Evolutionary conservation across 2,797 vertebrate species (phyloP), one percentile per base, ranked within the genome.

Genomic region (Phalanger gymnotis): DNA sequence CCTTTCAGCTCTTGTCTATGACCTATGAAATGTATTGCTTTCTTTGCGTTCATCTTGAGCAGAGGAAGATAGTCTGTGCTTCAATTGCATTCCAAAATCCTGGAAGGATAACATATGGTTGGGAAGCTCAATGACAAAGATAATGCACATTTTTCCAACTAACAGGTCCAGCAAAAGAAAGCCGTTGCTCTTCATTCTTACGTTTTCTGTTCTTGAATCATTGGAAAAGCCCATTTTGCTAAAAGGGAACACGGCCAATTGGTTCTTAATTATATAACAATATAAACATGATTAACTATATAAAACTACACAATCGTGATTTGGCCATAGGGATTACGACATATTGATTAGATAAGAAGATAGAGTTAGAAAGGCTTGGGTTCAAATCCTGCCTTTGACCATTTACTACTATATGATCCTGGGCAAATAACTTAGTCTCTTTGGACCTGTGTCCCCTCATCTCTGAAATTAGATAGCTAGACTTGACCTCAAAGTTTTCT

Each of bases 101-200:
- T 57, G 25, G 31, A 58, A 94, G 90, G 14, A 54, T 0, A 90
- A 54, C 53, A 91, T 53, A 5, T 81, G 92, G 55, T 92, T 90
- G 55, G 30, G 53, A 9, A 93, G 27, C 91, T 94, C 92, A 89
- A 19, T 87, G 58, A 34, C 27, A 94, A 34, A 10, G 89, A 9
- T 73, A 94, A 93, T 12, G 54, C 4, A 94, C 1, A n/a, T 27
- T 7, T 11, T 30, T 92, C 30, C 11, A 89, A 40, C 53, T 56
- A 81, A 93, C 13, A 47, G 16, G 53, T 61, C 47, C 6, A 57
- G 54, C 51, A 10, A 47, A 51, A 87, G 66, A 91, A 94, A 54
- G 1, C 93, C 25, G 56, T 90, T 95, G 7, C 2, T 93, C 7
- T 93, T 94, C 90, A 91, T 73, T 93, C 2, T 96, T 90, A 92